Percentiles rank a stretch among this genome's conserved stretches.
phyloP scores from a whole-genome alignment of 2,113 vertebrate genomes.

The Oreamnos americanus region DNA sequence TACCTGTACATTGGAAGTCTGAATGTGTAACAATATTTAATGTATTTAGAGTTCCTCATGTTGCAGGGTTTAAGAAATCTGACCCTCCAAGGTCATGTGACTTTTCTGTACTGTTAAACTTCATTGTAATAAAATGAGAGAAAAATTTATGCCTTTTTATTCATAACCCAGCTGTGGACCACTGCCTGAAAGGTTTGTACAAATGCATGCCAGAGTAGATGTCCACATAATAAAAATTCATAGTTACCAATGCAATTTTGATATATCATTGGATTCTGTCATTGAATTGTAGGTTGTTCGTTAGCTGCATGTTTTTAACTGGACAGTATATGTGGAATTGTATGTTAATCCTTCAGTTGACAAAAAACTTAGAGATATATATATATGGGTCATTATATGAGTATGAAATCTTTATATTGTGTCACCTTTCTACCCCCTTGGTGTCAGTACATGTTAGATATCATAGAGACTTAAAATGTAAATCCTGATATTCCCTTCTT shows the following conservation, averaged over 20 bases:
- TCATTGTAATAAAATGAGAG: constrained; percentile 98
- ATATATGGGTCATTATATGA: background rate
- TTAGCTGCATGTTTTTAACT: constrained; percentile 76
- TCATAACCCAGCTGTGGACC: constrained; percentile 93
- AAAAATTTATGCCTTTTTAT: constrained; percentile 94
- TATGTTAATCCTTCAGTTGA: constrained; percentile 72
- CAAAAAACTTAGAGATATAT: constrained; percentile 13
- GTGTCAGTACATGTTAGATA: constrained; percentile 59
- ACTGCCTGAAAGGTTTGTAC: constrained; percentile 92
- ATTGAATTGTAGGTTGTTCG: constrained; percentile 69
- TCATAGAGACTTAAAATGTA: constrained; percentile 57
- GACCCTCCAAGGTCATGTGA: constrained; percentile 89
- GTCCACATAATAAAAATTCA: constrained; percentile 77
- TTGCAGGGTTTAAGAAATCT: constrained; percentile 90
- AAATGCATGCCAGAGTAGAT: constrained; percentile 83
- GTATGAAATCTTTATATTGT: constrained; percentile 25
- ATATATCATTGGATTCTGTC: constrained; percentile 75
- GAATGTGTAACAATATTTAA: constrained; percentile 89
- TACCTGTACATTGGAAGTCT: constrained; percentile 85
- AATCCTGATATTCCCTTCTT: constrained; percentile 7
- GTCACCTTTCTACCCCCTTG: constrained; percentile 27
- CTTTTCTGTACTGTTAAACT: constrained; percentile 96
- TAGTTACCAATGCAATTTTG: constrained; percentile 76
- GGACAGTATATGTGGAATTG: constrained; percentile 74
- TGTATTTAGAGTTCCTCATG: constrained; percentile 90